Base-by-base conservation (phyloP, 2,888 invertebrate genomes). In the Erpobdella octoculata region DNA sequence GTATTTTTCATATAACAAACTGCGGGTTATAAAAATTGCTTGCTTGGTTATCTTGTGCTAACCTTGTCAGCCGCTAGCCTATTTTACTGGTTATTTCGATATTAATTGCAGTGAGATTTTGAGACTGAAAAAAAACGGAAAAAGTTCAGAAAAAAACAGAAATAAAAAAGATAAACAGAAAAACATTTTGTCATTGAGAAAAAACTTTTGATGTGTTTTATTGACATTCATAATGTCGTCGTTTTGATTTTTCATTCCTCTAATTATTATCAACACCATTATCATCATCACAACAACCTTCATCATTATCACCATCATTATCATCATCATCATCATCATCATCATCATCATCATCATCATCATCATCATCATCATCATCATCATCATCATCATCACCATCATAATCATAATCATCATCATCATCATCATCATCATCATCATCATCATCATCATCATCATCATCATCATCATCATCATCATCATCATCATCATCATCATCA, bases 331-430 rank as follows among this genome's bases (percentile, higher is more conserved):
- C 68, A 48, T 46, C 48, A 46, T 46, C 48, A 48, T 68, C 48
- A 67, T 67, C 67, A 6, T 41, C 67, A 67, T 67, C 67, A 41
- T 67, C 41, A 67, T 67, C 67, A 41, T 67, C 67, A 67, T 67
- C 46, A 6, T 67, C 64, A 41, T 67, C 41, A 6, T 67, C 67
- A 41, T 67, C 67, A 41, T 67, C 67, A 41, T 41, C 67, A 12
- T 67, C 67, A 12, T 41, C 67, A 12, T 41, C 46, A n/a, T 38
- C 38, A 41, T 41, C 67, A 38, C 46, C 67, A 38, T 67, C 67
- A 38, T 41, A 38, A 41, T 67, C 67, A 38, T 67, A 38, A n/a
- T 67, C 41, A n/a, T 67, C 41, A n/a, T 67, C 67, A 6, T 41
- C 46, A 12, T 67, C 67, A 67, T 67, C 38, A n/a, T 41, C 18